Percentiles rank a stretch among this genome's conserved stretches.
phyloP scores from a whole-genome alignment of 2,888 invertebrate genomes.

The Tortrix viridana region DNA sequence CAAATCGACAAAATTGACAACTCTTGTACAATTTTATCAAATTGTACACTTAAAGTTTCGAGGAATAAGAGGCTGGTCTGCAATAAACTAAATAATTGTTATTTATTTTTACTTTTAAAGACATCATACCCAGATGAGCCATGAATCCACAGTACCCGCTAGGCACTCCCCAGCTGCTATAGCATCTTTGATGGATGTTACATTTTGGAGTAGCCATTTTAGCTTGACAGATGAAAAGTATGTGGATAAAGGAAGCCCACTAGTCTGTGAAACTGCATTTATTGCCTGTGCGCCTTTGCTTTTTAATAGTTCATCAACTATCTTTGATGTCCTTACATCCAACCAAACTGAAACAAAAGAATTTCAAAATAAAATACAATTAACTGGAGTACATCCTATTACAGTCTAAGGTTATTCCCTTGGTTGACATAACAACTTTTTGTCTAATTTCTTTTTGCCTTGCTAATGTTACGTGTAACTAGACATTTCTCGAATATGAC shows the following conservation, averaged over 20 bases:
- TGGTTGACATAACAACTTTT: not conserved
- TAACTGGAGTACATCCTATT: no score
- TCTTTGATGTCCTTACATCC: slow-evolving; percentile 93
- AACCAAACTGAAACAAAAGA: slow-evolving; percentile 90
- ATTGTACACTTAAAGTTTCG: no score
- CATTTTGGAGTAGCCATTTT: slow-evolving; percentile 96
- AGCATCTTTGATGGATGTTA: slow-evolving; percentile 88
- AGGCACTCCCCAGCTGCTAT: slow-evolving; percentile 88
- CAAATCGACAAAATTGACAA: no score
- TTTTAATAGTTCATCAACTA: slow-evolving; percentile 89
- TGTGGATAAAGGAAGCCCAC: slow-evolving; percentile 97
- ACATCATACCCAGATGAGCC: slow-evolving; percentile 94
- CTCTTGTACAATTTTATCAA: no score
- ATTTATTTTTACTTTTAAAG: not conserved
- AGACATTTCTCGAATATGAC: no score
- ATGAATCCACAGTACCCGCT: slow-evolving; percentile 96
- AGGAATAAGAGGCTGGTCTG: no score
- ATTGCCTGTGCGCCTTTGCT: slow-evolving; percentile 69
- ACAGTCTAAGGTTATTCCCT: no score
- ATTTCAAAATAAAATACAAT: no score
- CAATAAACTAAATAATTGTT: no score
- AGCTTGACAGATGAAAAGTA: slow-evolving; percentile 98
- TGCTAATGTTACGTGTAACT: slow-evolving; percentile 1
- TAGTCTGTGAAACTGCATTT: slow-evolving; percentile 77
- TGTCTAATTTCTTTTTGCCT: no score